phyloP scores from a whole-genome alignment of 2,113 vertebrate species.

The Pan troglodytes region NHGRI_mPanTro3-v2.1_pri NC_086016.1:35039501-35040000 shows the following conservation, averaged over 20 bases:
- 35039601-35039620: background rate
- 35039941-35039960: background rate
- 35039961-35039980: background rate
- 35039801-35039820: background rate
- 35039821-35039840: background rate
- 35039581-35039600: background rate
- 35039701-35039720: background rate
- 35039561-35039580: background rate
- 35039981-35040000: background rate
- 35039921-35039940: background rate
- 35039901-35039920: background rate
- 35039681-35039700: background rate
- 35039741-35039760: background rate
- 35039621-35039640: background rate
- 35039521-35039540: background rate
- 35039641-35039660: background rate
- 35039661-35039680: background rate
- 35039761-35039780: background rate
- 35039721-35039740: background rate
- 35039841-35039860: background rate
- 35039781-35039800: background rate
- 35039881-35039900: background rate
- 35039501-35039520: background rate
- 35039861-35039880: background rate
- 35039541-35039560: background rate